phyloP scores from a whole-genome alignment of 92 coral and sea anemone species.

The Pocillopora grandis region DNA sequence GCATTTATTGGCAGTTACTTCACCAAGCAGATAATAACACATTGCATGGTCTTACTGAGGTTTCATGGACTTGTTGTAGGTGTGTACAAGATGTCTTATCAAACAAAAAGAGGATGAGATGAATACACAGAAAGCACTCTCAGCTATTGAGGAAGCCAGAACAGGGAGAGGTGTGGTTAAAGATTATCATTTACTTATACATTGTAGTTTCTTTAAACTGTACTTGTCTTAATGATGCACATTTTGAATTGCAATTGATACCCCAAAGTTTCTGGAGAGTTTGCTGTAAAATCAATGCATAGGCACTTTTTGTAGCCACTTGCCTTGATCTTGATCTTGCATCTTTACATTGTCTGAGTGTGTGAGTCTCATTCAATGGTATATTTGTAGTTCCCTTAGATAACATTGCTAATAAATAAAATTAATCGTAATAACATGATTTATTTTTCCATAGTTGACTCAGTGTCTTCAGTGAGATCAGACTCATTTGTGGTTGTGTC shows the following conservation, averaged over 20 bases:
- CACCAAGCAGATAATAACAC: not conserved
- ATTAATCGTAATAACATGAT: not conserved
- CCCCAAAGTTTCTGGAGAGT: too few species aligned
- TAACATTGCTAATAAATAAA: not conserved
- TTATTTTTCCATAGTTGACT: constrained; percentile 39
- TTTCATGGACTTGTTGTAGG: constrained; percentile 30
- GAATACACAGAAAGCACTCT: constrained; percentile 87
- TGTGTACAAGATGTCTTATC: constrained; percentile 97
- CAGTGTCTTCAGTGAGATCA: constrained; percentile 59
- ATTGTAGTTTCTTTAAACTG: too few species aligned
- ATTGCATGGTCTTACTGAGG: not conserved
- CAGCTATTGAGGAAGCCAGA: constrained; percentile 87
- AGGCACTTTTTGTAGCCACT: too few species aligned
- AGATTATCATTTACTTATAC: too few species aligned
- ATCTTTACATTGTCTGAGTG: too few species aligned
- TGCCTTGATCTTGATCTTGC: too few species aligned
- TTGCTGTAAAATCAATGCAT: too few species aligned
- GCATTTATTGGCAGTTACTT: too few species aligned
- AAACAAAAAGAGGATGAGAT: constrained; percentile 94
- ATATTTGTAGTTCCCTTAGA: not conserved
- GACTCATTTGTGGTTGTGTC: constrained; percentile 76
- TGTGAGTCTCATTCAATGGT: too few species aligned
- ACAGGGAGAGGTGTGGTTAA: constrained; percentile 59
- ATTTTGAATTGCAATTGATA: not conserved
- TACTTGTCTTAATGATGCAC: too few species aligned